phyloP scores from a whole-genome alignment of 2,888 invertebrate species.

The Lepetodrilus schrolli region DNA sequence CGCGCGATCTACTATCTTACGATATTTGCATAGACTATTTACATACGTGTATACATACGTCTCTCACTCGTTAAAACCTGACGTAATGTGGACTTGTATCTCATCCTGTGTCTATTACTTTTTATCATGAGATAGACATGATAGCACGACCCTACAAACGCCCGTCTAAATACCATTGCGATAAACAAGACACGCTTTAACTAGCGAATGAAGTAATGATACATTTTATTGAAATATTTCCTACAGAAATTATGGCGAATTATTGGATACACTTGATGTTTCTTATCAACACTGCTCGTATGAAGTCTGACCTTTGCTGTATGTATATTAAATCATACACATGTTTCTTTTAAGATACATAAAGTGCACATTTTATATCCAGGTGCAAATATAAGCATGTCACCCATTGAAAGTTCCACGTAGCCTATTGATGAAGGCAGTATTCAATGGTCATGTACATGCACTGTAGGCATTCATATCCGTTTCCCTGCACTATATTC shows the following conservation, averaged over 20 bases:
- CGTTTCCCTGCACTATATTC: no score
- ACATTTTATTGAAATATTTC: not conserved
- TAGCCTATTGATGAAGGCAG: no score
- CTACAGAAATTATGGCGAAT: not conserved
- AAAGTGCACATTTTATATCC: no score
- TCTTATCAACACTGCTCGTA: not conserved
- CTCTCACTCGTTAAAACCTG: not conserved
- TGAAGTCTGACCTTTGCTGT: not conserved
- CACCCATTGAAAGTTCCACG: no score
- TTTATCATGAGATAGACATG: not conserved
- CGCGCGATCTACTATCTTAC: not conserved
- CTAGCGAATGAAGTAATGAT: not conserved
- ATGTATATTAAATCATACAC: not conserved
- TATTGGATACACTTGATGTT: not conserved
- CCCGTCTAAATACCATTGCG: not conserved
- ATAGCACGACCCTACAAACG: not conserved
- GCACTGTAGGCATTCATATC: no score
- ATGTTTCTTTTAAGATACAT: no score
- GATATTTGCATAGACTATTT: not conserved
- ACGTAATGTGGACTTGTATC: not conserved
- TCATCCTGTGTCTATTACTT: constrained; percentile 2
- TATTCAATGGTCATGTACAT: no score
- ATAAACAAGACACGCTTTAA: not conserved
- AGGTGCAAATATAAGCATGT: no score
- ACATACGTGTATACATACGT: not conserved